These are phyloP conservation scores for Cavia porcellus DNA, from an alignment of 2,113 vertebrate genomes.

Conservation along the genomic window DNA sequence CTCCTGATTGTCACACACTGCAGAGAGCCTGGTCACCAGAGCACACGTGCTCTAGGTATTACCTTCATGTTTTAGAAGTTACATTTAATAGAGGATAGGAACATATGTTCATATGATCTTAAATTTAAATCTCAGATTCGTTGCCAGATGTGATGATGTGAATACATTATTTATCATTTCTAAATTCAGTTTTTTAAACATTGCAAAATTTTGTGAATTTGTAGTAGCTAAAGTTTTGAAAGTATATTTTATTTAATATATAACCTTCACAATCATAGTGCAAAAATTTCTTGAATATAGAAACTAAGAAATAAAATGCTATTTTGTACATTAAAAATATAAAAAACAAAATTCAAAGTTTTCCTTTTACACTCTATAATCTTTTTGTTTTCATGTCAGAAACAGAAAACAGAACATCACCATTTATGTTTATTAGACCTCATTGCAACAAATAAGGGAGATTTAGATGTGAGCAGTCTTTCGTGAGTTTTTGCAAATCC, in stretches of 20 bases:
- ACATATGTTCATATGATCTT: neutral
- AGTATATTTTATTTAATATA: neutral
- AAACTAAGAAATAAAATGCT: neutral
- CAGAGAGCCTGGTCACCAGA: neutral
- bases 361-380: neutral
- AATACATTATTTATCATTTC: neutral
- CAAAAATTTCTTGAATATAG: neutral
- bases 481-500: too few species aligned
- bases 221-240: neutral
- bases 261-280: neutral
- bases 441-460: too few species aligned
- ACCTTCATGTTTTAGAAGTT: neutral
- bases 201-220: constrained; percentile 18
- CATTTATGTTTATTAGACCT: too few species aligned
- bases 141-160: neutral
- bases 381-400: neutral
- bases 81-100: neutral
- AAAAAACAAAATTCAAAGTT: neutral
- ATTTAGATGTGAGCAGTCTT: too few species aligned
- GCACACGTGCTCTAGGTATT: neutral
- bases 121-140: neutral
- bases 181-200: neutral
- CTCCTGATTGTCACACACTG: neutral
- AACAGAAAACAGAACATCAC: neutral
- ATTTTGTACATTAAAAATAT: constrained; percentile 27